These are phyloP conservation scores for Paraplagusia blochii DNA, from an alignment of 2,113 vertebrate genomes.

Conservation along the genomic window DNA sequence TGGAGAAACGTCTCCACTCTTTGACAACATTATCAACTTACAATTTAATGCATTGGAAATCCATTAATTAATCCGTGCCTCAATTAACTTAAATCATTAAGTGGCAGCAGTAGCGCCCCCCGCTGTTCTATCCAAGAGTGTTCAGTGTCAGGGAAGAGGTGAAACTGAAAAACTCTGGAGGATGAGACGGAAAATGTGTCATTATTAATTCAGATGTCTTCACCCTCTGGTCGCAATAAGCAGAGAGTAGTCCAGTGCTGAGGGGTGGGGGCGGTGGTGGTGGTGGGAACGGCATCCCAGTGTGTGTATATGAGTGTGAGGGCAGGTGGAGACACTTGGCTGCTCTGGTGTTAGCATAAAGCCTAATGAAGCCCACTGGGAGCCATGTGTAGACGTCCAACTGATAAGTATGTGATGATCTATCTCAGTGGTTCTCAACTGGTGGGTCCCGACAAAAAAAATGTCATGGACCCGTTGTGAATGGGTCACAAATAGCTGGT, in stretches of 20 bases:
- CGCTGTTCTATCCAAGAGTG: neutral
- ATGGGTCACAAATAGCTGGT: no score
- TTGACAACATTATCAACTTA: no score
- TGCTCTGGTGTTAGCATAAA: slow-evolving; percentile 51
- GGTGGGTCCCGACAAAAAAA: no score
- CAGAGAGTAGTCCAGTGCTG: slow-evolving; percentile 2
- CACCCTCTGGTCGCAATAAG: slow-evolving; percentile 11
- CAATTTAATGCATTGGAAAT: no score
- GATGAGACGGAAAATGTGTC: slow-evolving; percentile 4
- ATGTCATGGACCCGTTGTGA: no score
- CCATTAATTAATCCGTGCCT: no score
- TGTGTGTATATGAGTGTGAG: slow-evolving; percentile 11
- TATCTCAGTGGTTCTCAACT: no score
- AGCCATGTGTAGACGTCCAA: slow-evolving; percentile 54
- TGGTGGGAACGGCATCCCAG: no score
- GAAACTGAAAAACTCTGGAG: slow-evolving; percentile 15
- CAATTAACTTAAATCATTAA: no score
- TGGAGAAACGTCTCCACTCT: no score
- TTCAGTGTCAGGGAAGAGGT: slow-evolving; percentile 10
- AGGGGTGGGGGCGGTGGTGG: slow-evolving; percentile 4
- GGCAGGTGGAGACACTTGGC: slow-evolving; percentile 13
- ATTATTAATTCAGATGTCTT: slow-evolving; percentile 32
- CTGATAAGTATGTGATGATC: slow-evolving; percentile 30
- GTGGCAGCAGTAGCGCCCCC: no score
- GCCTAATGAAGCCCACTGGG: slow-evolving; percentile 66